Conservation (phyloP, 1,140 invertebrate species). For the Tribolium castaneum region DNA sequence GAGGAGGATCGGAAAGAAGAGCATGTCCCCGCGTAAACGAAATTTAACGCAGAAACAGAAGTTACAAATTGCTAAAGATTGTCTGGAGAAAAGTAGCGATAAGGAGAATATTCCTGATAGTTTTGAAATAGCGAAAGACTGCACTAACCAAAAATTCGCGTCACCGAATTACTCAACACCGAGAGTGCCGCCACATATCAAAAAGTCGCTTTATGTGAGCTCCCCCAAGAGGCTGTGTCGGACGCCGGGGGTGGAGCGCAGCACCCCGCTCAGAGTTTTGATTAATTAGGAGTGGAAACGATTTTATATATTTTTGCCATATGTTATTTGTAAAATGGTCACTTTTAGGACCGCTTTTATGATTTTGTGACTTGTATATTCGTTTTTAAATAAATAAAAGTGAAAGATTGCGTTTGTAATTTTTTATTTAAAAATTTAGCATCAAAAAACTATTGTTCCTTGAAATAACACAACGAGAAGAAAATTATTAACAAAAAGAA, state of each 20-base stretch:
- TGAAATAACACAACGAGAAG: no score
- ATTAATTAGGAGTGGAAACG: background rate
- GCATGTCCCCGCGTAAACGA: conserved; percentile 53
- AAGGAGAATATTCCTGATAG: conserved; percentile 26
- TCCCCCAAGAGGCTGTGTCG: conserved; percentile 51
- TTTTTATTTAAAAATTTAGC: no score
- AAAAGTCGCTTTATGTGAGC: conserved; percentile 50
- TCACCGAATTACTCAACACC: conserved; percentile 47
- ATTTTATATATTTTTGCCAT: background rate
- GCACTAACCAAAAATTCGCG: conserved; percentile 26
- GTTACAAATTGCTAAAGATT: conserved; percentile 46
- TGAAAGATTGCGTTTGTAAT: background rate
- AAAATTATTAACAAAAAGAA: no score
- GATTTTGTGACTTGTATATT: background rate
- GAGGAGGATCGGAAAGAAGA: conserved; percentile 49
- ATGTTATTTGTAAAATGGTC: background rate
- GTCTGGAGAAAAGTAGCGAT: conserved; percentile 44
- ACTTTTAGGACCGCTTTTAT: no score
- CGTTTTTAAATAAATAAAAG: background rate
- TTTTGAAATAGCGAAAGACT: conserved; percentile 32
- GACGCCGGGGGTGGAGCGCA: conserved; percentile 45
- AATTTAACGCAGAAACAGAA: conserved; percentile 50
- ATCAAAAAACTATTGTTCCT: no score
- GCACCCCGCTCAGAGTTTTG: conserved; percentile 52
- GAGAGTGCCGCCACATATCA: conserved; percentile 55